Evolutionary conservation across 2,797 vertebrate genomes (phyloP), one percentile per base, ranked within the genome.

Genomic region (Sciurus carolinensis): DNA sequence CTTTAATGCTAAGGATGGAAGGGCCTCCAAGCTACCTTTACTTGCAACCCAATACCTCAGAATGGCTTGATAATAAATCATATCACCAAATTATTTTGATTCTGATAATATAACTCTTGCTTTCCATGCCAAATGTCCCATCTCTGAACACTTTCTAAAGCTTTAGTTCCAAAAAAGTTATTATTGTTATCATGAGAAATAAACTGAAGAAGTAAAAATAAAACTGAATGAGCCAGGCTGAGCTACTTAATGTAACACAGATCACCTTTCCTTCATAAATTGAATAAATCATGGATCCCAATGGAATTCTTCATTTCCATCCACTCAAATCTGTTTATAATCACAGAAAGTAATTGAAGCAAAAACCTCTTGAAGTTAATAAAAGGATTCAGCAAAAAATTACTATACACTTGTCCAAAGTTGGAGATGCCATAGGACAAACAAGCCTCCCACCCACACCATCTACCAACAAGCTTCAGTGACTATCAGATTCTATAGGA

Each of bases 331-430:
- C 62, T 89, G 10, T 69, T 44, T 80, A 87, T 44, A 87, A 59
- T 67, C 42, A 54, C 47, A 91, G 39, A 62, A 69, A 67, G 5
- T 80, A 85, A 93, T 2, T 1, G 5, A 91, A 6, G 18, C 22
- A 71, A 83, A 90, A 75, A 59, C 75, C 42, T 47, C 90, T 79
- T 83, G 73, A 72, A 59, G 33, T 91, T 91, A 52, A 83, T 69
- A 73, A 92, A 87, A 93, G 54, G 26, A 71, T 57, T 92, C 75
- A 39, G 28, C 71, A 91, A 54, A 94, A 92, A 8, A 69, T 80
- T 28, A 52, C 22, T 67, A 1, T 84, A 87, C 33, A 52, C 39
- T 94, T 81, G 15, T 30, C 39, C 62, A 85, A 81, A 82, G 44
- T 73, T 77, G 8, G 20, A 82, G 67, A 82, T 30, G 9, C 52